Percentiles rank a stretch among this genome's conserved stretches.
Evolutionary conservation across 2,797 vertebrate species (phyloP).

Genomic region (Rhabdophis nuchalis): DNA sequence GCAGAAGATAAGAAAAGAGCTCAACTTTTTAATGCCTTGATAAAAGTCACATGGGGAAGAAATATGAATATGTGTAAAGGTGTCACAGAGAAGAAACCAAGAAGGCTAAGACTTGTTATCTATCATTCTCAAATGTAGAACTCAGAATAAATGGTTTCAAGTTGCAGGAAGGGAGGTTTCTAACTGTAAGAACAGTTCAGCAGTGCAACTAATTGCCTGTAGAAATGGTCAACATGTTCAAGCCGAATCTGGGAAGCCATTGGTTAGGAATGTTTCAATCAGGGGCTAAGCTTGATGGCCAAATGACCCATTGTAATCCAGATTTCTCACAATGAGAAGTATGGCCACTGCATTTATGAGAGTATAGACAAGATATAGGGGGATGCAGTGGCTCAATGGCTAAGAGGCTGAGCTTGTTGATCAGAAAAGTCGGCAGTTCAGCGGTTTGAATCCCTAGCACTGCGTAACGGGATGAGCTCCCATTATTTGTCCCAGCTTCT

Average conservation of each 20-base stretch:
- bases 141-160: neutral
- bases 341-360: neutral
- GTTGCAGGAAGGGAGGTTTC: neutral
- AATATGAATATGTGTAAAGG: neutral
- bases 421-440: too few species aligned
- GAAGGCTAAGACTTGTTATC: neutral
- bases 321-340: neutral
- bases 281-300: neutral
- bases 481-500: too few species aligned
- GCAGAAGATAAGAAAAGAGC: neutral
- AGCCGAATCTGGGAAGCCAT: neutral
- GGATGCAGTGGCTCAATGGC: neutral
- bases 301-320: neutral
- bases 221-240: neutral
- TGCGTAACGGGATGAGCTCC: too few species aligned
- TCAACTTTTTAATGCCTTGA: neutral
- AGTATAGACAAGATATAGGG: neutral
- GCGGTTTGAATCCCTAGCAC: too few species aligned
- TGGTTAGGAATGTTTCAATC: neutral
- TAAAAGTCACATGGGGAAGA: neutral
- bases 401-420: too few species aligned
- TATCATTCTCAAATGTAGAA: neutral
- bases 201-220: neutral
- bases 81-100: neutral
- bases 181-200: neutral